A percentile compares a stretch with the other conserved stretches of the same genome.
These are phyloP conservation scores for Eudorcas thomsonii DNA, from an alignment of 2,113 vertebrate genomes.

Conservation along the genomic window DNA sequence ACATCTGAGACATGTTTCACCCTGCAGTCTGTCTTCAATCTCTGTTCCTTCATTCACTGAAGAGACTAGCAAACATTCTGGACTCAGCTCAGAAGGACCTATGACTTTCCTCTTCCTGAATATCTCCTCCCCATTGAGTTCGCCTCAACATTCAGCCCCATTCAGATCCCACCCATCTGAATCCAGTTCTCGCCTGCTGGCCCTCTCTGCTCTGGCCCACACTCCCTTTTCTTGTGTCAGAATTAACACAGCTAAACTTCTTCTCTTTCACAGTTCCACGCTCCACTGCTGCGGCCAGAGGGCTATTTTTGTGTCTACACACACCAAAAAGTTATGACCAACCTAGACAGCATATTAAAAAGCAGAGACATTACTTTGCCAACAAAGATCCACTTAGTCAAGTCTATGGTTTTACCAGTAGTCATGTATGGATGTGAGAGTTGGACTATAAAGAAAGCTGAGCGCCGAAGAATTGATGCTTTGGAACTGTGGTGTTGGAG, in stretches of 20 bases:
- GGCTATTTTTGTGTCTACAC: not conserved
- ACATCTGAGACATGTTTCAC: not conserved
- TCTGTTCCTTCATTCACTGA: not conserved
- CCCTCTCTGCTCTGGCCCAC: not conserved
- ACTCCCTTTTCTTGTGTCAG: not conserved
- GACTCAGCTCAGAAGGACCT: not conserved
- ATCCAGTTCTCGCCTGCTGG: not conserved
- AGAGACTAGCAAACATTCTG: not conserved
- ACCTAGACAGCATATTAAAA: not conserved
- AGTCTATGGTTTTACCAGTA: not conserved
- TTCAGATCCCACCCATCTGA: not conserved
- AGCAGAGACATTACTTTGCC: not conserved
- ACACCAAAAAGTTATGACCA: not conserved
- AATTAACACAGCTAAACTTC: not conserved
- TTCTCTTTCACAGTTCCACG: fast-evolving
- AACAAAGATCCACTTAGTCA: not conserved
- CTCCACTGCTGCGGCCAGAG: not conserved
- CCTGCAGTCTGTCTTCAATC: not conserved
- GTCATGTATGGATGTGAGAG: not conserved
- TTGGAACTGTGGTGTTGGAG: not conserved
- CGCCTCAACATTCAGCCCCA: fast-evolving
- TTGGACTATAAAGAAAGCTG: not conserved
- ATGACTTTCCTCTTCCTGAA: not conserved
- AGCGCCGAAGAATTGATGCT: fast-evolving
- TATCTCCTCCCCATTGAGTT: not conserved